A percentile compares a stretch with the other conserved stretches of the same genome.
Conservation (phyloP, 2,888 invertebrate species). For the Cremastinae sp. region DNA sequence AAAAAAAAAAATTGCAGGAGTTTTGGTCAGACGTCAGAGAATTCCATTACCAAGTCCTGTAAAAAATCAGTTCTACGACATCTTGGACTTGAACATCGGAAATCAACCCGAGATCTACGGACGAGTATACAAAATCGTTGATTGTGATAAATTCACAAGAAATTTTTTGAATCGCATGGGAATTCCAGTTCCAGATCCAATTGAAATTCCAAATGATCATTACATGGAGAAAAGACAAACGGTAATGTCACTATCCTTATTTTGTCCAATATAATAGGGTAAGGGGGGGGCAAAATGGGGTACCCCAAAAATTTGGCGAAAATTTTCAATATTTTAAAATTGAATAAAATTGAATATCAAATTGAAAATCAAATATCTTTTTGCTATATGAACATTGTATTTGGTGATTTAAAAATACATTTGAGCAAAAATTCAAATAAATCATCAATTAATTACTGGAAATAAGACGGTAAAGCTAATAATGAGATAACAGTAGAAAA, state of each 20-base stretch:
- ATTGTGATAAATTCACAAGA: conserved; percentile 93
- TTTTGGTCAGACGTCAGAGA: conserved; percentile 90
- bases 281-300: no score
- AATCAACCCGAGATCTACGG: conserved; percentile 90
- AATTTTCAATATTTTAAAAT: no score
- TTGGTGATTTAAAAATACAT: no score
- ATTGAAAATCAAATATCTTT: no score
- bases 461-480: no score
- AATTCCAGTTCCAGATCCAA: conserved; percentile 89
- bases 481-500: no score
- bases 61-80: conserved; percentile 89
- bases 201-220: conserved; percentile 81
- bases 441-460: no score
- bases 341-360: no score
- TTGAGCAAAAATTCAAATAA: no score
- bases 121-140: conserved; percentile 89
- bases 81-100: conserved; percentile 93
- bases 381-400: no score
- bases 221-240: conserved; percentile 69
- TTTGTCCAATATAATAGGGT: no score
- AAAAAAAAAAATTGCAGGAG: conserved; percentile 82
- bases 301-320: no score
- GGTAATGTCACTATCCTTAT: conserved; percentile 70
- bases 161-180: conserved; percentile 92
- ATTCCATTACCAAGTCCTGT: conserved; percentile 88